Evolutionary conservation across 2,888 invertebrate genomes (phyloP), one percentile per base, ranked within the genome.

Genomic region (Dorcus hopei): DNA sequence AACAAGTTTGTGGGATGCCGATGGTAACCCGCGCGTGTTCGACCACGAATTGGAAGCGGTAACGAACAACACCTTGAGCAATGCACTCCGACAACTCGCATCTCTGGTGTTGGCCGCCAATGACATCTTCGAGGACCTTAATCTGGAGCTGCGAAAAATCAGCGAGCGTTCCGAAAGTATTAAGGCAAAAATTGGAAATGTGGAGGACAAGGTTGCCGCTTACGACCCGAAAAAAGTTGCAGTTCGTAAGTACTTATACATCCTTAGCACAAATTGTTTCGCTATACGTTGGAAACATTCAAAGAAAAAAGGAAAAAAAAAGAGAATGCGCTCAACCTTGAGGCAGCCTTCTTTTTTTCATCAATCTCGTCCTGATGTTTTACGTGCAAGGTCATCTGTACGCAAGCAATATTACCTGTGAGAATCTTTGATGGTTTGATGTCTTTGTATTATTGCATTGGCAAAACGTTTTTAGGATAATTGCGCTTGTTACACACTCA

Each of bases 211-310:
- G 71, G 88, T 93, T 71, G 83, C 83, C 71, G 81, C 82, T 64
- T 89, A 87, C 80, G 92, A 95, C 80, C 93, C 95, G 61, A 93
- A 92, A 83, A 89, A 88, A 80, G 91, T 94, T 77, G 87, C 93
- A 88, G 93, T 95, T 84, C 94, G 95, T 95, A 83, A 95, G 95
- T 95, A 82, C 14, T 14, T 14, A n/a, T n/a, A 14, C 54, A 62
- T 26, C 43, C 14, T 19, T 43, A 19, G 14, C 52, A 9, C 26
- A 33, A 33, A 23, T 54, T 54, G 14, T 26, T 52, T 33, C 38
- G 11, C 23, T 2, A 51, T 40, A 51, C 43, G 49, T 33, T 33
- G 26, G 5, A 33, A 4, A 33, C 26, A 33, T 33, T 33, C 26
- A 7, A 33, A 53, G 65, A 65, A 65, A 14, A 56, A 57, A 58